These are phyloP conservation scores for Diadophis punctatus DNA, from an alignment of 2,113 vertebrate species.

Conservation along the genomic window DNA sequence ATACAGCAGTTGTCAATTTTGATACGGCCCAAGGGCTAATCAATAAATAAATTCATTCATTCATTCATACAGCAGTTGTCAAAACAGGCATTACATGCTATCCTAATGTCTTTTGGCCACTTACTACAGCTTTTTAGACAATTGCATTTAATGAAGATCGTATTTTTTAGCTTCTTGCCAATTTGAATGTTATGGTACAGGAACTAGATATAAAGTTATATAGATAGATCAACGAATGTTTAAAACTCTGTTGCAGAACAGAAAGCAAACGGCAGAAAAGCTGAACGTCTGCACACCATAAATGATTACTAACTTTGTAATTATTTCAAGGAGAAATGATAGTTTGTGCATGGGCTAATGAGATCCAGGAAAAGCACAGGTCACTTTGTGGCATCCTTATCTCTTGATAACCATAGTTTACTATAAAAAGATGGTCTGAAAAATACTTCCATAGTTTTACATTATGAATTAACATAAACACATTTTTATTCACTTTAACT, in stretches of 20 bases:
- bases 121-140: constrained; percentile 65
- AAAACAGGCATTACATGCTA: constrained; percentile 44
- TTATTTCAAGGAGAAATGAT: constrained; percentile 46
- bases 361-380: constrained; percentile 42
- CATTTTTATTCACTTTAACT: neutral
- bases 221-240: constrained; percentile 71
- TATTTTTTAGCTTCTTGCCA: constrained; percentile 78
- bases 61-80: constrained; percentile 29
- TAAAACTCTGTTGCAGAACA: constrained; percentile 70
- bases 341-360: constrained; percentile 16
- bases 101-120: constrained; percentile 69
- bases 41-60: no score
- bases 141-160: constrained; percentile 83
- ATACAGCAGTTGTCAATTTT: constrained; percentile 33
- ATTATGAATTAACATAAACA: neutral
- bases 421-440: neutral
- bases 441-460: neutral
- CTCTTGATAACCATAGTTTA: constrained; percentile 12
- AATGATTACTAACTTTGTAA: constrained; percentile 51
- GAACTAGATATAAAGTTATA: constrained; percentile 65
- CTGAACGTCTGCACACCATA: constrained; percentile 48
- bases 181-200: constrained; percentile 51
- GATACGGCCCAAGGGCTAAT: no score
- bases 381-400: neutral
- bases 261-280: constrained; percentile 57